Base-by-base conservation (phyloP, 2,797 vertebrate genomes). In the Mastacembelus armatus region DNA sequence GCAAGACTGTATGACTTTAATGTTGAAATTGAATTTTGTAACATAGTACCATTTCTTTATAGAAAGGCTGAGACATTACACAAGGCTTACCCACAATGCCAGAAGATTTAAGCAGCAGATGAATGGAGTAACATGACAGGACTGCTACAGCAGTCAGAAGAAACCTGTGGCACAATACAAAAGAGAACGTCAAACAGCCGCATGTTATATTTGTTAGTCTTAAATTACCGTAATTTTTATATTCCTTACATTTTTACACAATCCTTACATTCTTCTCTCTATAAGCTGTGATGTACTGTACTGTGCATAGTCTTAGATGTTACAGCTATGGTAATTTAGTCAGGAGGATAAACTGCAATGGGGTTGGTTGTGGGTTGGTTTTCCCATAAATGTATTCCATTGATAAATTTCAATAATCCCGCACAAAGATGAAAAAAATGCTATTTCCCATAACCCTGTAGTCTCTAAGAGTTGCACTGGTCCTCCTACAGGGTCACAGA, bases 121-220 rank as follows among this genome's bases (percentile, higher is more conserved):
- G 97, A 85, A 99, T 98, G 76, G 98, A 99, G 78, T 99, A 99
- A 51, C 86, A 95, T 24, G 98, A 99, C 45, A 99, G 93, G 40
- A 92, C 85, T 47, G 98, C 97, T 0, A 99, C 95, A 0, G 94
- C 94, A 0, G 96, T 95, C 77, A 99, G 87, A 58, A 99, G 96
- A 88, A 98, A 96, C 80, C 98, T 99, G 88, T 1, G 22, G 65
- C 40, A 77, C 62, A 59, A 78, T 8, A 56, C 62, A 56, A 16
- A 51, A 38, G 3, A 10, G 6, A 45, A 45, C 48, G n/a, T 50
- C 21, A 51, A 22, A 32, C 1, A 50, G 2, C 15, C 39, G 16
- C 12, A 36, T 15, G 12, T 11, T 11, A 12, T 12, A 7, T 6
- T 7, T 32, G 30, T 10, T 32, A 10, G n/a, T n/a, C 0, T 16